Evolutionary conservation across 2,113 vertebrate species (phyloP).

Genomic region (Rousettus leschenaultii): DNA sequence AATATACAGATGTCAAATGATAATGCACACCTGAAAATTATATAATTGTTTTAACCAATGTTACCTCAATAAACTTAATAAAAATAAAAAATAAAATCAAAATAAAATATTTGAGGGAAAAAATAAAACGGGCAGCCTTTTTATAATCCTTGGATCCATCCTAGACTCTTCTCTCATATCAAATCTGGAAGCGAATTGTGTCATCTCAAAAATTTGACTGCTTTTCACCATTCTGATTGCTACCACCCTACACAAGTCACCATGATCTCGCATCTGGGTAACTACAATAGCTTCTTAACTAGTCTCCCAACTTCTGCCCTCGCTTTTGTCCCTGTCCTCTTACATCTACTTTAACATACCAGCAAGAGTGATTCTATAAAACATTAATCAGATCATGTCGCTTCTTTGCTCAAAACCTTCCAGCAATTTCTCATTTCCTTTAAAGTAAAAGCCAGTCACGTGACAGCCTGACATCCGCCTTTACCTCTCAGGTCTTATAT

Average conservation of each 20-base stretch:
- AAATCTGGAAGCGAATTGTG: background rate
- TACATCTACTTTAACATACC: background rate
- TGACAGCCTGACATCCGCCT: background rate
- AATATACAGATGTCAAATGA: too few relatives aligned
- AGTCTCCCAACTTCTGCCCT: background rate
- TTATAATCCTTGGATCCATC: background rate
- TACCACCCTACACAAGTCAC: background rate
- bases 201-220: background rate
- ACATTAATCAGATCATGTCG: background rate
- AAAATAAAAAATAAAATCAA: too few relatives aligned
- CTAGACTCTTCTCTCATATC: background rate
- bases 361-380: slow-evolving; percentile 5
- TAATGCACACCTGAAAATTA: too few relatives aligned
- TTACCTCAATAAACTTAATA: too few relatives aligned
- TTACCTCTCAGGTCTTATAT: background rate
- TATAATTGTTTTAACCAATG: too few relatives aligned
- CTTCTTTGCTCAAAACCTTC: slow-evolving; percentile 8
- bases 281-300: background rate
- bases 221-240: background rate
- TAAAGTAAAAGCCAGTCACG: background rate
- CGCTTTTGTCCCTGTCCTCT: background rate
- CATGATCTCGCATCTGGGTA: background rate
- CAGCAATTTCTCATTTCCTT: background rate
- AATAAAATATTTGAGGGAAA: too few relatives aligned
- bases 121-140: background rate